A percentile compares a stretch with the other conserved stretches of the same genome.
Evolutionary conservation across 2,888 invertebrate genomes (phyloP).

Genomic region (Cheilosia soror): DNA sequence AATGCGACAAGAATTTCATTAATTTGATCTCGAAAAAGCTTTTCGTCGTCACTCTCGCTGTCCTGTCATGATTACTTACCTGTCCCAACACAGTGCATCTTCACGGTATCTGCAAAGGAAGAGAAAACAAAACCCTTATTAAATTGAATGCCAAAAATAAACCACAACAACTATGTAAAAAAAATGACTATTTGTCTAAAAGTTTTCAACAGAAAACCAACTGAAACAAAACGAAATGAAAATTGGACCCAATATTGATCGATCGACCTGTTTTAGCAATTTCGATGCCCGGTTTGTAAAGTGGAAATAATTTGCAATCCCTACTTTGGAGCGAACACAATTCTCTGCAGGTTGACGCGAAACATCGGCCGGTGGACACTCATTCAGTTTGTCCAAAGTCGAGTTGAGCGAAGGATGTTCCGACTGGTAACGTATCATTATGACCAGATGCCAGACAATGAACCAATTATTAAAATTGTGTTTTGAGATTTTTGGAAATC

Average conservation of each 20-base stretch:
- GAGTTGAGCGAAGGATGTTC: conserved; percentile 55
- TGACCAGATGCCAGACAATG: conserved; percentile 78
- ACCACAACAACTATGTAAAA: conserved; percentile 28
- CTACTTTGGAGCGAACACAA: conserved; percentile 40
- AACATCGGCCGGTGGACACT: conserved; percentile 50
- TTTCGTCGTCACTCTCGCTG: conserved; percentile 61
- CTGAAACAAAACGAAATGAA: background rate
- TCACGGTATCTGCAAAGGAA: conserved; percentile 91
- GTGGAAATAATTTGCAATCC: conserved; percentile 57
- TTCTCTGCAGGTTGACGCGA: conserved; percentile 29
- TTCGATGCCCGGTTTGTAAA: conserved; percentile 37
- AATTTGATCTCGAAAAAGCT: conserved; percentile 68
- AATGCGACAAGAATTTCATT: conserved; percentile 75
- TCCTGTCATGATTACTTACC: conserved; percentile 85
- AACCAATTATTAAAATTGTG: conserved; percentile 83
- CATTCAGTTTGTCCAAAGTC: conserved; percentile 43
- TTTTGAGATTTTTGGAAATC: conserved; percentile 75
- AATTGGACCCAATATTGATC: conserved; percentile 51
- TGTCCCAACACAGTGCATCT: conserved; percentile 95
- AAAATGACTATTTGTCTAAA: conserved; percentile 42
- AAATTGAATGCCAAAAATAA: conserved; percentile 77
- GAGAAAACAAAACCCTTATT: conserved; percentile 76
- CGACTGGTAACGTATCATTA: conserved; percentile 66
- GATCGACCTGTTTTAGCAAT: conserved; percentile 46
- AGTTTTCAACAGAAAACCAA: background rate